A percentile compares a stretch with the other conserved stretches of the same genome.
Conservation (phyloP, 2,888 invertebrate genomes). For the Cremastinae sp. region DNA sequence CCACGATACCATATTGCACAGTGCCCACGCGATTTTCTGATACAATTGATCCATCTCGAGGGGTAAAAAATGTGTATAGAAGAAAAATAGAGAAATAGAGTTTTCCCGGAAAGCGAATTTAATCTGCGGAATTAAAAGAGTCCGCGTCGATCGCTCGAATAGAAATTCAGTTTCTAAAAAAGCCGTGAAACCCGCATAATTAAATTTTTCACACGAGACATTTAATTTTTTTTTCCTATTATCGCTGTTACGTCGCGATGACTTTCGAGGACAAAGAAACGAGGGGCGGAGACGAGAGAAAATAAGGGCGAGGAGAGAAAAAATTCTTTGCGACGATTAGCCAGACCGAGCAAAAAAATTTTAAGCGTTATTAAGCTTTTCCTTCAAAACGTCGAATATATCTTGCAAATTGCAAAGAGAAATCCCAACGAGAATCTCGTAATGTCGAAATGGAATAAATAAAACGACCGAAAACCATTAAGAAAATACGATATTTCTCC, state of each 20-base stretch:
- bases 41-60: slow-evolving; percentile 39
- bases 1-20: too few species aligned
- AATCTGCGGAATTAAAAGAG: slow-evolving; percentile 9
- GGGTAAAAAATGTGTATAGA: background rate
- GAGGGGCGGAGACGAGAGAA: slow-evolving; percentile 21
- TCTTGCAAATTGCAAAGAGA: too few species aligned
- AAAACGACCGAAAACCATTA: too few species aligned
- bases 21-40: too few species aligned
- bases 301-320: background rate
- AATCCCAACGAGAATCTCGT: too few species aligned
- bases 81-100: background rate
- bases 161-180: slow-evolving; percentile 9
- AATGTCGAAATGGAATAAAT: background rate
- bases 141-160: background rate
- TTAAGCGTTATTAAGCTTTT: slow-evolving; percentile 15
- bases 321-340: slow-evolving; percentile 13
- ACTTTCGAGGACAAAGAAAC: slow-evolving; percentile 26
- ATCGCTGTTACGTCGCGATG: too few species aligned
- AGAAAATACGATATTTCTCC: background rate
- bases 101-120: slow-evolving; percentile 4
- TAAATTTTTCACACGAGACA: slow-evolving; percentile 46
- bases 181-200: slow-evolving; percentile 45
- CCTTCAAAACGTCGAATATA: background rate
- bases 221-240: slow-evolving; percentile 22
- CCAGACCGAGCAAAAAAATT: slow-evolving; percentile 32